Evolutionary conservation across 2,888 invertebrate species (phyloP).

Genomic region (Caenorhabditis drosophilae): DNA sequence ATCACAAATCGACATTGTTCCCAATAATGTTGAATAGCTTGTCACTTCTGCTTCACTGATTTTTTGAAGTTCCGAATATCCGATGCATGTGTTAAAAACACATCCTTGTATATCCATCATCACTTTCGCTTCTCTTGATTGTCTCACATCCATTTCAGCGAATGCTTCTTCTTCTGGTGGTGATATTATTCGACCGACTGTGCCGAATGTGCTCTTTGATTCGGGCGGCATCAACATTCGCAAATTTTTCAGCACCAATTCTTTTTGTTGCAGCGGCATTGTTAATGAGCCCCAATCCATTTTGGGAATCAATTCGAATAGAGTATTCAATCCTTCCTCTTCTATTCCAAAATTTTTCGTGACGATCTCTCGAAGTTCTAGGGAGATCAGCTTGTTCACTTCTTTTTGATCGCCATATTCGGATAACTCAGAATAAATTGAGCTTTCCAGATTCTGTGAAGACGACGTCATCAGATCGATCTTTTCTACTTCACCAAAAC

Average conservation of each 20-base stretch:
- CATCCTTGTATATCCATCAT: constrained; percentile 28
- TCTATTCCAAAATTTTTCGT: constrained; percentile 26
- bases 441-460: constrained; percentile 8
- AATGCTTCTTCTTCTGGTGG: constrained; percentile 27
- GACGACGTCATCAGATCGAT: constrained; percentile 7
- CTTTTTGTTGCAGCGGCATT: constrained; percentile 24
- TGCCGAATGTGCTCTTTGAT: neutral
- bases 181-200: constrained; percentile 21
- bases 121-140: constrained; percentile 33
- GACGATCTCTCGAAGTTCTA: constrained; percentile 26
- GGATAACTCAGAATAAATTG: constrained; percentile 22
- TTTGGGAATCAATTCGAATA: constrained; percentile 24
- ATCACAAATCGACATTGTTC: constrained; percentile 35
- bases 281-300: constrained; percentile 31
- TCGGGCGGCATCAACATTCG: constrained; percentile 9
- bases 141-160: constrained; percentile 22
- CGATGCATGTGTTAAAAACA: constrained; percentile 17
- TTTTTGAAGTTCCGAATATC: constrained; percentile 19
- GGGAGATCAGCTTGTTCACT: constrained; percentile 13
- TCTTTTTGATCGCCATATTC: constrained; percentile 16
- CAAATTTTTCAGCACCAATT: constrained; percentile 24
- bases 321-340: constrained; percentile 11
- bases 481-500: constrained; percentile 15
- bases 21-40: constrained; percentile 24
- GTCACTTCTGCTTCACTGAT: constrained; percentile 15